Conservation (phyloP, 1,140 invertebrate genomes). For the Lineus longissimus region DNA sequence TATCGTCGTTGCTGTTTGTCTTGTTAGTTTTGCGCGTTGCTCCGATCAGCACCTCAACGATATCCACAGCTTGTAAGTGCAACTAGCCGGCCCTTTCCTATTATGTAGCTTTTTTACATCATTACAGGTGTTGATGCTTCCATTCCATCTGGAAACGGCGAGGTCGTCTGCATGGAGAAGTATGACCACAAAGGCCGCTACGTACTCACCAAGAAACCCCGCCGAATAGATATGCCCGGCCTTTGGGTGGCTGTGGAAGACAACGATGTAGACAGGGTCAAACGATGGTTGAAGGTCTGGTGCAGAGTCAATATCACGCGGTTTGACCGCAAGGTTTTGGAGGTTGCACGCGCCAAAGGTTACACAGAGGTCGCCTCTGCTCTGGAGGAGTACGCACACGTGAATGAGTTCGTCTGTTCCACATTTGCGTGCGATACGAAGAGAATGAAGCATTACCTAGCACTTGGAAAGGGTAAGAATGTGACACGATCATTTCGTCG, state of each 20-base stretch:
- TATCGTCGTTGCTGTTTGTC: too few species aligned
- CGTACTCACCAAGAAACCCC: conserved; percentile 15
- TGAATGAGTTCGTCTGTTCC: conserved; percentile 29
- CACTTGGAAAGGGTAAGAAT: conserved; percentile 21
- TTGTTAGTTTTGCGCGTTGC: too few species aligned
- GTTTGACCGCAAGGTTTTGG: conserved; percentile 18
- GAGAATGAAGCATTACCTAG: conserved; percentile 22
- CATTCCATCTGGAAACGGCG: conserved; percentile 13
- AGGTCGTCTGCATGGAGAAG: conserved; percentile 13
- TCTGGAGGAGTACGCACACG: conserved; percentile 23
- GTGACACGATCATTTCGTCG: too few species aligned
- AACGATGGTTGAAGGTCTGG: conserved; percentile 23
- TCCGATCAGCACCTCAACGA: too few species aligned
- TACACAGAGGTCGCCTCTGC: conserved; percentile 16
- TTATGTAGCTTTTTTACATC: background rate
- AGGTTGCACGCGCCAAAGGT: conserved; percentile 16
- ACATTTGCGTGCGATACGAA: conserved; percentile 24
- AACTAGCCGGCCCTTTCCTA: too few species aligned
- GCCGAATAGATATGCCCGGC: conserved; percentile 20
- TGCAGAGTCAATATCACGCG: conserved; percentile 18
- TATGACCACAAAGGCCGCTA: conserved; percentile 24
- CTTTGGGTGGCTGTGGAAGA: conserved; percentile 25
- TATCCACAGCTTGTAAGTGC: too few species aligned
- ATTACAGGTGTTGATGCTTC: conserved; percentile 26
- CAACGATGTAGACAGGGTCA: conserved; percentile 20